Evolutionary conservation across 2,888 invertebrate species (phyloP), one percentile per base, ranked within the genome.

Genomic region (Lacanobia oleracea): DNA sequence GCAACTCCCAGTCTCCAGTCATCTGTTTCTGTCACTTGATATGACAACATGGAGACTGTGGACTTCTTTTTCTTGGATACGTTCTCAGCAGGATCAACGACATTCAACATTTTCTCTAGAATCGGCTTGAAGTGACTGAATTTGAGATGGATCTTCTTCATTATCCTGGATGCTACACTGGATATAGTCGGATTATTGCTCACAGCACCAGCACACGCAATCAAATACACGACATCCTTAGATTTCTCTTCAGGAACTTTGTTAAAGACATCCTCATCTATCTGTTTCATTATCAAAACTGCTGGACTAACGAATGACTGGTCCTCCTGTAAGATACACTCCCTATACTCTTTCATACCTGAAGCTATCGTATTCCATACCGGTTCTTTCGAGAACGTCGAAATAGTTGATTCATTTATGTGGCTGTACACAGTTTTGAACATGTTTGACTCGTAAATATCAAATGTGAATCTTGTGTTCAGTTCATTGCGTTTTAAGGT

Each of bases 1-100:
- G 98, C 97, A 33, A 98, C 97, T 0, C 98, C 98, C 65, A 98
- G 95, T 88, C 97, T 97, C 99, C 99, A 99, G 75, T 97, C 96
- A 0, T 94, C 88, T 0, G 97, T 97, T 83, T 97, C 97, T 0
- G 97, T 93, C 45, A 98, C 94, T 86, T 97, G 97, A n/a, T 96
- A 93, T 0, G 97, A 96, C 12, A 97, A 93, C 90, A 96, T 93
- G 10, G 95, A 90, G 0, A 92, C 89, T 59, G 92, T 91, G 9
- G 94, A 89, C 60, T 95, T 93, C 83, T 95, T 96, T 83, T 95
- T 96, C 75, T 93, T 94, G 50, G 93, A 89, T 1, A 88, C 84
- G 50, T 84, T 91, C 12, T 89, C 89, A 53, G 91, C 87, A 69
- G 96, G 96, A 45, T 96, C 95, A 7, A 86, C 90, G 1, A 93